Conservation (phyloP, 2,113 vertebrate genomes). For the Periophthalmodon schlosseri region DNA sequence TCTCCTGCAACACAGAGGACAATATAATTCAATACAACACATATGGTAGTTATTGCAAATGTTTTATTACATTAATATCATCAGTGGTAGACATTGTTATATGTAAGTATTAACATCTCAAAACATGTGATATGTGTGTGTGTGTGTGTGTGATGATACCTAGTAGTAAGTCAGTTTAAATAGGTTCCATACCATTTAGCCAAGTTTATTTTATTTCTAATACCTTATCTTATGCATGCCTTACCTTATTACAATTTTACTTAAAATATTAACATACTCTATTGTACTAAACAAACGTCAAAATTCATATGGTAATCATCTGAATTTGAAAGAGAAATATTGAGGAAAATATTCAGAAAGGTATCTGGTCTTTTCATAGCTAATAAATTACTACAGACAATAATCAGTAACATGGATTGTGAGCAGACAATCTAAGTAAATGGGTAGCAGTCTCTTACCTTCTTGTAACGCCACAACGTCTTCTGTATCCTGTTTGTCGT, state of each 20-base stretch:
- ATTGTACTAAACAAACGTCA: too few species aligned
- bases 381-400: not conserved
- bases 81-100: not conserved
- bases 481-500: slow-evolving; percentile 89
- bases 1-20: slow-evolving; percentile 73
- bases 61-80: not conserved
- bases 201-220: too few species aligned
- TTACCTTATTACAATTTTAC: too few species aligned
- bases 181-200: too few species aligned
- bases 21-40: not conserved
- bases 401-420: slow-evolving; percentile 4
- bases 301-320: not conserved
- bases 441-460: slow-evolving; percentile 66
- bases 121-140: too few species aligned
- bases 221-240: too few species aligned
- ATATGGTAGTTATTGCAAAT: not conserved
- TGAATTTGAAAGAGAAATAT: not conserved
- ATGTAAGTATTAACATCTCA: too few species aligned
- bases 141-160: too few species aligned
- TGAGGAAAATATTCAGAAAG: not conserved
- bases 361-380: not conserved
- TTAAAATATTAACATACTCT: not conserved
- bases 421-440: not conserved
- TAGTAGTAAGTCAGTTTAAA: too few species aligned
- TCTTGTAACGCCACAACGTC: slow-evolving; percentile 89